These are phyloP conservation scores for Trematomus loennbergii DNA, from an alignment of 2,113 vertebrate genomes.

Conservation along the genomic window DNA sequence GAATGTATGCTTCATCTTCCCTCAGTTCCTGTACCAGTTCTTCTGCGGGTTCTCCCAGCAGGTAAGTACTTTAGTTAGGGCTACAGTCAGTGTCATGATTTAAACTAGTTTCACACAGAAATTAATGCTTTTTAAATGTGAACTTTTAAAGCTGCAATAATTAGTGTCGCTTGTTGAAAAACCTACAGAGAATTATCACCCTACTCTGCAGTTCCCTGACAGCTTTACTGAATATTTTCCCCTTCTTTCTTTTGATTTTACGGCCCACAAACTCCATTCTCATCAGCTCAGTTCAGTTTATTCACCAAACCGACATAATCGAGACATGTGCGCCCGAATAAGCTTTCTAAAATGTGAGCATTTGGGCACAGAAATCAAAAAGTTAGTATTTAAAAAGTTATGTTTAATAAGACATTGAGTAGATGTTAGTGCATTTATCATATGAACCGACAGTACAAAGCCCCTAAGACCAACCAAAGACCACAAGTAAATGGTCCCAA, in stretches of 20 bases:
- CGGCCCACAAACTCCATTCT: neutral
- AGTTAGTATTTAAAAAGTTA: no score
- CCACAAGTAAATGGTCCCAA: no score
- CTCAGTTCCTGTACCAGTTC: slow-evolving; percentile 99
- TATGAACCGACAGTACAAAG: no score
- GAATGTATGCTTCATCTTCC: slow-evolving; percentile 99
- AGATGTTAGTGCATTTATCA: no score
- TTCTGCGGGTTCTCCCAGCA: slow-evolving; percentile 99
- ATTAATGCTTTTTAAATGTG: neutral
- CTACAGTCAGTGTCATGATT: neutral
- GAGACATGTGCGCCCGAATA: no score
- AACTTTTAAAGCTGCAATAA: slow-evolving; percentile 1
- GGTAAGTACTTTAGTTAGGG: slow-evolving; percentile 72
- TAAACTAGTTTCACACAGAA: neutral
- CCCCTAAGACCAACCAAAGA: no score
- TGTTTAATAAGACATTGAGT: no score
- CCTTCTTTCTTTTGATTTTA: neutral
- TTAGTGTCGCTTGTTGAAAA: neutral
- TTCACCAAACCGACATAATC: no score
- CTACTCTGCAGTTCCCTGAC: neutral
- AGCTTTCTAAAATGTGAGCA: no score
- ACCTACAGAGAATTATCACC: neutral
- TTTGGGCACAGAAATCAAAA: no score
- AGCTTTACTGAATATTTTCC: neutral
- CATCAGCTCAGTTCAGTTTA: neutral